These are phyloP conservation scores for Pterois miles DNA, from an alignment of 2,797 vertebrate species.

Conservation along the genomic window DNA sequence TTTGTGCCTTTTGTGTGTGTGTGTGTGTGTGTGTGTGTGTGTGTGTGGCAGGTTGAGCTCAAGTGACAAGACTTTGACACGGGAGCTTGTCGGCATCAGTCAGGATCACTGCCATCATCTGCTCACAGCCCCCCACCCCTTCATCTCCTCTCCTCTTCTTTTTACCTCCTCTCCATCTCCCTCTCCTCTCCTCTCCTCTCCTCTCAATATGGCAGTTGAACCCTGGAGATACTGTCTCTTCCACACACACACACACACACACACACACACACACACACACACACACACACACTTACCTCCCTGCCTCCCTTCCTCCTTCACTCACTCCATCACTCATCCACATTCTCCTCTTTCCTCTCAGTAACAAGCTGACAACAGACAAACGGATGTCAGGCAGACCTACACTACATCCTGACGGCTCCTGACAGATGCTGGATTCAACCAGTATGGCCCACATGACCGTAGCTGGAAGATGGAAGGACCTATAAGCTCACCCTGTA, in stretches of 20 bases:
- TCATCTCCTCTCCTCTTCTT: too few species aligned
- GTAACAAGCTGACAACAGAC: conserved; percentile 50
- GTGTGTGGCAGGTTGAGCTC: conserved; percentile 18
- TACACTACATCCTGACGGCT: conserved; percentile 8
- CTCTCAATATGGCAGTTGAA: background rate
- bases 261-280: background rate
- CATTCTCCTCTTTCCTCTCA: background rate
- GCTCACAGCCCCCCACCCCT: background rate
- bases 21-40: background rate
- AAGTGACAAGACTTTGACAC: conserved; percentile 21
- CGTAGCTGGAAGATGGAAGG: background rate
- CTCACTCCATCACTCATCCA: conserved; percentile 16
- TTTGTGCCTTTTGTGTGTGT: background rate
- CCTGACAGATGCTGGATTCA: conserved; percentile 29
- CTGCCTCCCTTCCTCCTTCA: background rate
- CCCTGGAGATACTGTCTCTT: background rate
- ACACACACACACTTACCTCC: background rate
- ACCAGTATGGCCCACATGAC: conserved; percentile 7
- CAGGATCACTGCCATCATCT: conserved; percentile 37
- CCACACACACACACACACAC: background rate
- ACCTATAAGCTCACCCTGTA: conserved; percentile 2
- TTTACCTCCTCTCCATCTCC: too few species aligned
- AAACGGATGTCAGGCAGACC: background rate
- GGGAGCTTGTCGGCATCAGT: conserved; percentile 35
- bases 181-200: background rate